phyloP scores from a whole-genome alignment of 2,113 vertebrate species.

The Centropristis striata region DNA sequence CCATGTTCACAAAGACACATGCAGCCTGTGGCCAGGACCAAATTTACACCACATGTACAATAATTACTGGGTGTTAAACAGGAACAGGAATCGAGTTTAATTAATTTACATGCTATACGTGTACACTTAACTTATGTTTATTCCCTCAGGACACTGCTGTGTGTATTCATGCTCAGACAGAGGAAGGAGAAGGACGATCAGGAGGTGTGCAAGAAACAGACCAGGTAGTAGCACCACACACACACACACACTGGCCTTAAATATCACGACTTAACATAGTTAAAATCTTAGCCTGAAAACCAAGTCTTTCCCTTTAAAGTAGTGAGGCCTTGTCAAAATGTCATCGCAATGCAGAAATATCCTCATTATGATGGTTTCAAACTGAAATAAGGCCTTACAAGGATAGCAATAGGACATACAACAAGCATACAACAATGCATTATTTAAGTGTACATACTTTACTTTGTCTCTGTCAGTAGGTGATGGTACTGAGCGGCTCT shows the following conservation, averaged over 20 bases:
- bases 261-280: too few species aligned
- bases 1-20: neutral
- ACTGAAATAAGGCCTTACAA: neutral
- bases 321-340: neutral
- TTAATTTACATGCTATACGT: neutral
- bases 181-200: neutral
- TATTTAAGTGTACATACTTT: neutral
- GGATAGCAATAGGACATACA: neutral
- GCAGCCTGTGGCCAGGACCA: neutral
- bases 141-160: neutral
- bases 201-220: neutral
- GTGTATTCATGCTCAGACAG: neutral
- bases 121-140: neutral
- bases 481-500: neutral
- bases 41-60: too few species aligned
- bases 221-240: conserved; percentile 12
- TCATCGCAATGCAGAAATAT: neutral
- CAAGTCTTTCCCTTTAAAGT: too few species aligned
- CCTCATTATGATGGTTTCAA: neutral
- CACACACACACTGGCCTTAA: neutral
- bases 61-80: neutral
- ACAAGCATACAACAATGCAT: neutral
- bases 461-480: neutral
- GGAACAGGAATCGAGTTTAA: neutral
- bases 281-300: too few species aligned